Evolutionary conservation across 1,140 invertebrate species (phyloP).

Genomic region (Nasonia longicornis): DNA sequence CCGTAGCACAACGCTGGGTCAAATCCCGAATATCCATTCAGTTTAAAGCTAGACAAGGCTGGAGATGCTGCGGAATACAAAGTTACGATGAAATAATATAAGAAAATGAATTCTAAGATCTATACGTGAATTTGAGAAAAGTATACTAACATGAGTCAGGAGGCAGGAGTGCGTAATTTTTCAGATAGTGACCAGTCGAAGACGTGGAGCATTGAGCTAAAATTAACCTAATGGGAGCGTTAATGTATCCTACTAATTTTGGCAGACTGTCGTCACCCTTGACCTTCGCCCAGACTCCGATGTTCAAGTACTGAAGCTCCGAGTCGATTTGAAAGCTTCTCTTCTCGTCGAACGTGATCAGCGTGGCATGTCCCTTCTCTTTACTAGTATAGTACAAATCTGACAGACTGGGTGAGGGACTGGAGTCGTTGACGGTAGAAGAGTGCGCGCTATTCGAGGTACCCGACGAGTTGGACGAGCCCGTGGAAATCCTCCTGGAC

Average conservation of each 20-base stretch:
- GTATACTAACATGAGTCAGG: constrained; percentile 72
- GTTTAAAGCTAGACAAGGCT: constrained; percentile 69
- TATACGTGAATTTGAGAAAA: not conserved
- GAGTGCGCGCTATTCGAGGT: constrained; percentile 57
- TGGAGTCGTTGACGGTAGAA: constrained; percentile 50
- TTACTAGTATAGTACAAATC: constrained; percentile 65
- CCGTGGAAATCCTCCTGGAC: constrained; percentile 60
- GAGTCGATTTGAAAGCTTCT: constrained; percentile 79
- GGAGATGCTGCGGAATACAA: constrained; percentile 71
- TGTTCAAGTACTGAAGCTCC: constrained; percentile 81
- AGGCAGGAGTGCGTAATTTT: constrained; percentile 79
- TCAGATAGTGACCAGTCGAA: constrained; percentile 82
- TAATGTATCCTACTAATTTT: constrained; percentile 81
- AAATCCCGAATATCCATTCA: constrained; percentile 80
- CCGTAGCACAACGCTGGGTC: constrained; percentile 91
- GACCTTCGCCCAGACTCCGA: constrained; percentile 83
- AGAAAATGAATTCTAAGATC: not conserved
- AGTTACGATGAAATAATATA: not conserved
- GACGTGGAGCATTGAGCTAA: constrained; percentile 84
- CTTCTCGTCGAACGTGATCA: constrained; percentile 82
- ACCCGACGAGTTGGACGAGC: constrained; percentile 11
- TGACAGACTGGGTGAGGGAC: constrained; percentile 45
- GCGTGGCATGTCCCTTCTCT: constrained; percentile 58
- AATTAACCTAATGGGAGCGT: constrained; percentile 82
- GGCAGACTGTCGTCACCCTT: constrained; percentile 72